These are phyloP conservation scores for Odontophorus gujanensis DNA, from an alignment of 2,113 vertebrate genomes.

Conservation along the genomic window DNA sequence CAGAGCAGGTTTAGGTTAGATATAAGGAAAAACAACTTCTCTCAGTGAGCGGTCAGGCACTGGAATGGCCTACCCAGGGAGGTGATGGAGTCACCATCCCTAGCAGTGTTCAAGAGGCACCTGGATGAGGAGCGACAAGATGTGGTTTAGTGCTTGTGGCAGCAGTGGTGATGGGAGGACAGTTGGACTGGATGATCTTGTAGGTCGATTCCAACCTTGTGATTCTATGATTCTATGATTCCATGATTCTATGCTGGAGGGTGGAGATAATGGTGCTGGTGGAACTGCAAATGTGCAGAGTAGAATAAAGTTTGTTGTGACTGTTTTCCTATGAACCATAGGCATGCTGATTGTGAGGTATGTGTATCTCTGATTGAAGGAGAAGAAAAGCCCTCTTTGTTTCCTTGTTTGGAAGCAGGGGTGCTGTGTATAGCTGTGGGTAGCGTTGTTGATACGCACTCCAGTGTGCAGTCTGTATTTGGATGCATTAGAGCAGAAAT, in stretches of 20 bases:
- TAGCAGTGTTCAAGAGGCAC: too few relatives aligned
- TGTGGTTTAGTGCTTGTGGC: too few relatives aligned
- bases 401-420: slow-evolving; percentile 1
- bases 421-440: not conserved
- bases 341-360: not conserved
- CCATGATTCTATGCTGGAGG: not conserved
- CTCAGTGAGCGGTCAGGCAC: too few relatives aligned
- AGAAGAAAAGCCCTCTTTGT: not conserved
- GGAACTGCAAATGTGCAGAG: not conserved
- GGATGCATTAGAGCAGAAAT: not conserved
- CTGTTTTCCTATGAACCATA: not conserved
- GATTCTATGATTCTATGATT: too few relatives aligned
- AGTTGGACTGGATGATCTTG: too few relatives aligned
- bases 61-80: too few relatives aligned
- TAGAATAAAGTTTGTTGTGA: not conserved
- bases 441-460: not conserved
- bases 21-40: too few relatives aligned
- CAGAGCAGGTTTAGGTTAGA: too few relatives aligned
- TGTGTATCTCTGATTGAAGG: not conserved
- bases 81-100: too few relatives aligned
- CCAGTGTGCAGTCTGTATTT: rapidly evolving
- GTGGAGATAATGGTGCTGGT: not conserved
- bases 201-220: too few relatives aligned
- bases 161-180: too few relatives aligned
- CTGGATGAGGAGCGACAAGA: too few relatives aligned